These are phyloP conservation scores for Shargacucullia verbasci DNA, from an alignment of 2,888 invertebrate species.

Conservation along the genomic window DNA sequence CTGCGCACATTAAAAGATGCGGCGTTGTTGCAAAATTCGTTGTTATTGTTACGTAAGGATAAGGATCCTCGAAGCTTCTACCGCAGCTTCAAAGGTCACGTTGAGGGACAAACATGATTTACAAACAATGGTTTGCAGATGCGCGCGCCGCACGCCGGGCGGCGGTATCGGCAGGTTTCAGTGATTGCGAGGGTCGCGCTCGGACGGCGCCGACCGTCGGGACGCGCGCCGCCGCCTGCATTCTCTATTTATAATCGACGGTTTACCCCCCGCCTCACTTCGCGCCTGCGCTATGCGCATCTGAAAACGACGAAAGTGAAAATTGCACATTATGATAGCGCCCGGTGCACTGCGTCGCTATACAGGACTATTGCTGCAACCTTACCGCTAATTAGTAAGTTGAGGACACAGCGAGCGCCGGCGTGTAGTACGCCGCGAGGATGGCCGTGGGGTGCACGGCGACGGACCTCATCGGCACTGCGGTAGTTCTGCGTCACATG, in stretches of 20 bases:
- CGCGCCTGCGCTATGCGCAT: slow-evolving; percentile 80
- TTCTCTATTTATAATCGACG: slow-evolving; percentile 86
- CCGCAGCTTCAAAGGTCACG: slow-evolving; percentile 64
- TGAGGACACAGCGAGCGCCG: slow-evolving; percentile 50
- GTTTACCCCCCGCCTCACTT: slow-evolving; percentile 63
- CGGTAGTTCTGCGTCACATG: slow-evolving; percentile 75
- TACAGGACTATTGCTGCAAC: slow-evolving; percentile 58
- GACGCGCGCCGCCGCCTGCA: slow-evolving; percentile 63
- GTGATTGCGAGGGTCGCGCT: slow-evolving; percentile 53
- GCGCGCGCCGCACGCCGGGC: slow-evolving; percentile 62
- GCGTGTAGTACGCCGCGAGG: slow-evolving; percentile 73
- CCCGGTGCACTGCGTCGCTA: slow-evolving; percentile 63
- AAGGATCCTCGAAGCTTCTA: slow-evolving; percentile 23
- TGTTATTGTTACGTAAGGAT: slow-evolving; percentile 29
- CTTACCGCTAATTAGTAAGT: slow-evolving; percentile 61
- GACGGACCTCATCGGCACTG: slow-evolving; percentile 69
- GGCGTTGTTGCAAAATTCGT: too few species aligned
- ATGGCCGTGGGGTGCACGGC: slow-evolving; percentile 76
- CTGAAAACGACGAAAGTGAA: slow-evolving; percentile 81
- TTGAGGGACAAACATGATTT: slow-evolving; percentile 68
- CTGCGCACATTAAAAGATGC: too few species aligned
- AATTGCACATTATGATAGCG: slow-evolving; percentile 83
- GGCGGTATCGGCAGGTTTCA: slow-evolving; percentile 35
- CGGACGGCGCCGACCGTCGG: slow-evolving; percentile 52
- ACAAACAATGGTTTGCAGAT: slow-evolving; percentile 79